Evolutionary conservation across 2,797 vertebrate species (phyloP), one percentile per base, ranked within the genome.

Genomic region (Coluber constrictor): DNA sequence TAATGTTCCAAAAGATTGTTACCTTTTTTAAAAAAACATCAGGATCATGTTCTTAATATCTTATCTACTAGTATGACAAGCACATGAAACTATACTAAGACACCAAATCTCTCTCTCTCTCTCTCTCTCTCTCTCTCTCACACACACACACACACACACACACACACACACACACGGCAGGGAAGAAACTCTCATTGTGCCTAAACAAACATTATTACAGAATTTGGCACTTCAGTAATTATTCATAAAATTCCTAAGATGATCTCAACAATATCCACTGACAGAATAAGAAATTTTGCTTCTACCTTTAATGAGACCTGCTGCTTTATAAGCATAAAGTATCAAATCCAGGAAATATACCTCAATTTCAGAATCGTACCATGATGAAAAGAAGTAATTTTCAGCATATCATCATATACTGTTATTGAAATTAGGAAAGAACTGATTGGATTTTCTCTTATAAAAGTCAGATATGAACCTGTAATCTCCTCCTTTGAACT

Each of bases 371-470:
- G 94, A 96, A 93, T 83, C 6, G 79, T 23, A 5, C 27, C 95
- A 86, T 90, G 10, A 63, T 95, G 89, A 91, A 56, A 95, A 11
- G 92, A 79, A 91, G 55, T 55, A 91, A 63, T 90, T 91, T 96
- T 92, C 95, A 61, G 70, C 27, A 90, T 90, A 87, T 0, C 37
- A 92, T 27, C 20, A 66, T 61, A 95, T 94, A 93, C 0, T 18
- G 86, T 5, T 55, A 91, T 60, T 55, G 70, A 90, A 94, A 91
- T 86, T 91, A 92, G 91, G 47, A 18, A 95, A 93, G 91, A 5
- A 27, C 88, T 92, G 87, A 57, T 0, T 94, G 54, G 54, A 54
- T 70, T 92, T 57, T 25, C 87, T 25, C 88, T 96, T 93, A 92
- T 92, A 88, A 5, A 88, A 74, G 25, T 74, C 11, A 93, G 2